phyloP scores from a whole-genome alignment of 2,888 invertebrate species.

The Drosophila testacea region DNA sequence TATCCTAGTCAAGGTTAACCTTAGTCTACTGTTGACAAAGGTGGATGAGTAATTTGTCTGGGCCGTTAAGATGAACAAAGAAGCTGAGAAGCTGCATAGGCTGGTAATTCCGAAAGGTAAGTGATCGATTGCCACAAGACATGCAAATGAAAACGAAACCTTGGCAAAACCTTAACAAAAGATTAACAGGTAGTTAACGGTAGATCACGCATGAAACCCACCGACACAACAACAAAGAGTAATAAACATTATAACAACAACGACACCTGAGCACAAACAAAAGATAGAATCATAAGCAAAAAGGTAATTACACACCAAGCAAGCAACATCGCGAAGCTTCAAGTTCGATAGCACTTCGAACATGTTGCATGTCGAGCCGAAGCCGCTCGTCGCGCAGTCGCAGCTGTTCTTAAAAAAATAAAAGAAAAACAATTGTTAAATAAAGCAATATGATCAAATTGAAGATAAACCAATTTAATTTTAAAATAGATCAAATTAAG shows the following conservation, averaged over 20 bases:
- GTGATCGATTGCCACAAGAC: conserved; percentile 22
- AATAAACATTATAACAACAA: conserved; percentile 63
- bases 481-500: too few species aligned
- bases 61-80: conserved; percentile 33
- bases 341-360: conserved; percentile 35
- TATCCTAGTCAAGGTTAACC: conserved; percentile 60
- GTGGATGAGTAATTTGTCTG: conserved; percentile 34
- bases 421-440: too few species aligned
- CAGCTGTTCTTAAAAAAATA: too few species aligned
- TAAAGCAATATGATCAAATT: too few species aligned
- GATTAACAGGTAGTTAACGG: conserved; percentile 59
- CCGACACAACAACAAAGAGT: conserved; percentile 37
- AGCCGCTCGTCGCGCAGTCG: background rate
- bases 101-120: conserved; percentile 17
- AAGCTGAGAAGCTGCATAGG: conserved; percentile 5
- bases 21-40: conserved; percentile 20
- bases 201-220: conserved; percentile 47
- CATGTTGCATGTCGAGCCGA: conserved; percentile 44
- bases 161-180: conserved; percentile 35
- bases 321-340: conserved; percentile 3
- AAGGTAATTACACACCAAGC: conserved; percentile 36
- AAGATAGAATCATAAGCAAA: conserved; percentile 34
- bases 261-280: conserved; percentile 32
- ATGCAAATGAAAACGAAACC: conserved; percentile 70
- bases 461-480: too few species aligned